Evolutionary conservation across 2,888 invertebrate genomes (phyloP).

Genomic region (Philonicus albiceps): DNA sequence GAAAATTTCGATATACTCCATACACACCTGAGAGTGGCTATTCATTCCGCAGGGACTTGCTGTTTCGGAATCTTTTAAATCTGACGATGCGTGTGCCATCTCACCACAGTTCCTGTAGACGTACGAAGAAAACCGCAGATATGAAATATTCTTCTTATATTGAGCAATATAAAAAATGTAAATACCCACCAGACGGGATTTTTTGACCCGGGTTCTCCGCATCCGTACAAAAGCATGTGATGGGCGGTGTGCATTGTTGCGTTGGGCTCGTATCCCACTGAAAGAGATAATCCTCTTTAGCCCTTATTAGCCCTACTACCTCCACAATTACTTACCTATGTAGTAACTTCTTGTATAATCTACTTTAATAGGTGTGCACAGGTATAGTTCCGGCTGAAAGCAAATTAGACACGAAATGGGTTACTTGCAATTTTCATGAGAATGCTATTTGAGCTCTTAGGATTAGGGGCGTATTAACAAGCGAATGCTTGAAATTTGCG

Average conservation of each 20-base stretch:
- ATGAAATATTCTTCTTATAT: not conserved
- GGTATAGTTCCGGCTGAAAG: conserved; percentile 87
- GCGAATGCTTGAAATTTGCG: not conserved
- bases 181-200: conserved; percentile 71
- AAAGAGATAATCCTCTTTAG: not conserved
- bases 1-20: not conserved
- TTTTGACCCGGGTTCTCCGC: conserved; percentile 69
- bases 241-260: conserved; percentile 90
- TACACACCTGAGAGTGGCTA: conserved; percentile 66
- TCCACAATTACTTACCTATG: conserved; percentile 71
- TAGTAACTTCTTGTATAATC: conserved; percentile 79
- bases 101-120: conserved; percentile 88
- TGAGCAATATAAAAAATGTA: not conserved
- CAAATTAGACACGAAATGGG: conserved; percentile 48
- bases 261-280: conserved; percentile 91
- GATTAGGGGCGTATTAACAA: not conserved
- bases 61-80: conserved; percentile 65
- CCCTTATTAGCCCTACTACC: not conserved
- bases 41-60: conserved; percentile 80
- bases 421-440: not conserved
- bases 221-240: conserved; percentile 93
- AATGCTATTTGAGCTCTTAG: not conserved
- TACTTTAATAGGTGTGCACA: conserved; percentile 90
- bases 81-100: conserved; percentile 71
- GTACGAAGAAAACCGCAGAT: conserved; percentile 5